A percentile compares a stretch with the other conserved stretches of the same genome.
Conservation (phyloP, 35 echinoderm and acorn worm species). For the Heliocidaris tuberculata region DNA sequence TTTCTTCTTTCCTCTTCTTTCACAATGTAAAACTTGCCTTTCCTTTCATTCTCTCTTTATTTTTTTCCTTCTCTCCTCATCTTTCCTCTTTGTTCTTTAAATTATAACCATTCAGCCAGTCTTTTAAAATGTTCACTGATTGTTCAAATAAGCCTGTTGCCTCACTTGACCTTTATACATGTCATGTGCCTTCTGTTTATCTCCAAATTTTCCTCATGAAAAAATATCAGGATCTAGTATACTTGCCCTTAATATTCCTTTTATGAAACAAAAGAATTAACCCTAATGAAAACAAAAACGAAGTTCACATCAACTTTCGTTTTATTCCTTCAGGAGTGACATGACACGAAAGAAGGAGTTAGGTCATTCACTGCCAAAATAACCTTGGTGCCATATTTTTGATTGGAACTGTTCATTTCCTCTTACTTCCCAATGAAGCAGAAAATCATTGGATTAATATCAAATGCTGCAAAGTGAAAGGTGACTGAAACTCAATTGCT, state of each 20-base stretch:
- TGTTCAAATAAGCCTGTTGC: background rate
- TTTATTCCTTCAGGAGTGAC: background rate
- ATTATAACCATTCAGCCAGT: no score
- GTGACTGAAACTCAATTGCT: background rate
- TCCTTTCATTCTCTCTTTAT: no score
- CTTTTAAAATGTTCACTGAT: background rate
- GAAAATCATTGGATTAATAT: background rate
- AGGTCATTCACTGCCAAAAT: constrained; percentile 7
- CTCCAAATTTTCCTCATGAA: background rate
- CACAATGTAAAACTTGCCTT: no score
- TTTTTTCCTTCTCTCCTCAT: no score
- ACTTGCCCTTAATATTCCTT: background rate
- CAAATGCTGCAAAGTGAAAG: background rate
- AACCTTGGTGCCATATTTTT: background rate
- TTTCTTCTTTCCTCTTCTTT: no score
- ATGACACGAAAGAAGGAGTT: background rate
- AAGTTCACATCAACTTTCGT: background rate
- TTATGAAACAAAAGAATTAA: background rate
- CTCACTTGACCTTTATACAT: background rate
- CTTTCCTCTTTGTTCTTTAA: no score
- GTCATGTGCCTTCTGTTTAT: background rate
- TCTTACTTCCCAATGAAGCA: background rate
- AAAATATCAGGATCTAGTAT: no score
- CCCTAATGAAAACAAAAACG: background rate
- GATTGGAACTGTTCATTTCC: background rate